These are phyloP conservation scores for Keiferia lycopersicella DNA, from an alignment of 2,888 invertebrate species.

Conservation along the genomic window DNA sequence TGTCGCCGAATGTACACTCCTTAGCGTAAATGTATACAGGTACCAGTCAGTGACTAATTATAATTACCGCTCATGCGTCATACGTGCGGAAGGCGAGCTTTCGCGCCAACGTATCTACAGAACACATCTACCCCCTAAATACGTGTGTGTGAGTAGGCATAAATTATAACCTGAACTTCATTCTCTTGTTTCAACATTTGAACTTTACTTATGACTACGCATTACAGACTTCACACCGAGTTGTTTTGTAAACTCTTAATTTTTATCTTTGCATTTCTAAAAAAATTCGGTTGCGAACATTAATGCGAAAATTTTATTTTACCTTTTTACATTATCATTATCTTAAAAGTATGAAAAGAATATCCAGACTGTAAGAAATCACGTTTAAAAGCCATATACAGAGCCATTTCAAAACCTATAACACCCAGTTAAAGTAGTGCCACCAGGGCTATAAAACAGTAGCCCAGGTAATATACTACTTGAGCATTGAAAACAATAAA, in stretches of 20 bases:
- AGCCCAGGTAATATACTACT: conserved; percentile 9
- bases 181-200: conserved; percentile 61
- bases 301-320: too few species aligned
- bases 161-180: conserved; percentile 65
- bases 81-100: conserved; percentile 51
- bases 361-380: neutral
- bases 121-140: conserved; percentile 50
- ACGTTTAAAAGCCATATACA: conserved; percentile 37
- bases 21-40: conserved; percentile 33
- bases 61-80: conserved; percentile 67
- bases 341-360: neutral
- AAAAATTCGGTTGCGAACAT: too few species aligned
- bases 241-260: conserved; percentile 6
- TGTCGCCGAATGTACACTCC: conserved; percentile 8
- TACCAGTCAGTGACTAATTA: conserved; percentile 53
- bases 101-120: conserved; percentile 43
- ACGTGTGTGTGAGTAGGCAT: conserved; percentile 56
- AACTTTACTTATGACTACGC: conserved; percentile 51
- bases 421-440: neutral
- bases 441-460: neutral
- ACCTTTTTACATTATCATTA: neutral
- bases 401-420: conserved; percentile 16
- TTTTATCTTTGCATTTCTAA: neutral
- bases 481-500: conserved; percentile 8
- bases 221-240: conserved; percentile 18